Percentiles rank a stretch among this genome's conserved stretches.
phyloP scores from a whole-genome alignment of 2,888 invertebrate genomes.

The Cartodere bifasciata region DNA sequence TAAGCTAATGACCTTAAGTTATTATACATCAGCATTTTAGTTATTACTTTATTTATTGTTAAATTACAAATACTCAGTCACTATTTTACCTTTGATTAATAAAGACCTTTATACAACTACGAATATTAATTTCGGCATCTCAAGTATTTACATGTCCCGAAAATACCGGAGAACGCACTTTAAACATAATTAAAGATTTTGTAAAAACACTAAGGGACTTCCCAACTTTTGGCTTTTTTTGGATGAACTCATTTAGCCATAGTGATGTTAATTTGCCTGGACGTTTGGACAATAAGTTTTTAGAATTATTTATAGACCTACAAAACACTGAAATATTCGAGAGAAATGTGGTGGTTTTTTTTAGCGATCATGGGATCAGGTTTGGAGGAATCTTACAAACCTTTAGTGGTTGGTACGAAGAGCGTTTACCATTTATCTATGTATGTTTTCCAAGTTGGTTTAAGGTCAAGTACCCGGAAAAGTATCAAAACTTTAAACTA shows the following conservation, averaged over 20 bases:
- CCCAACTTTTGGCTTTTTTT: slow-evolving; percentile 58
- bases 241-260: slow-evolving; percentile 62
- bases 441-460: slow-evolving; percentile 50
- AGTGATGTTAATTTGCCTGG: slow-evolving; percentile 50
- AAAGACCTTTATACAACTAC: too few species aligned
- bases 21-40: too few species aligned
- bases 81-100: too few species aligned
- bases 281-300: slow-evolving; percentile 47
- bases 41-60: too few species aligned
- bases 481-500: slow-evolving; percentile 39
- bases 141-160: slow-evolving; percentile 43
- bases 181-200: slow-evolving; percentile 53
- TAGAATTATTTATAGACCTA: slow-evolving; percentile 44
- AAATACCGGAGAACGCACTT: slow-evolving; percentile 48
- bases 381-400: slow-evolving; percentile 54
- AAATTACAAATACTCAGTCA: too few species aligned
- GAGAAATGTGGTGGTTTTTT: slow-evolving; percentile 55
- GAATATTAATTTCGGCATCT: too few species aligned
- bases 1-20: too few species aligned
- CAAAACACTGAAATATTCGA: slow-evolving; percentile 44
- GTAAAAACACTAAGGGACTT: slow-evolving; percentile 43
- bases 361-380: slow-evolving; percentile 72
- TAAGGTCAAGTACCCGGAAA: slow-evolving; percentile 37
- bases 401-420: slow-evolving; percentile 59
- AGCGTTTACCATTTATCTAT: slow-evolving; percentile 57